Evolutionary conservation across 1,140 invertebrate species (phyloP).

Genomic region (Colletes latitarsis): DNA sequence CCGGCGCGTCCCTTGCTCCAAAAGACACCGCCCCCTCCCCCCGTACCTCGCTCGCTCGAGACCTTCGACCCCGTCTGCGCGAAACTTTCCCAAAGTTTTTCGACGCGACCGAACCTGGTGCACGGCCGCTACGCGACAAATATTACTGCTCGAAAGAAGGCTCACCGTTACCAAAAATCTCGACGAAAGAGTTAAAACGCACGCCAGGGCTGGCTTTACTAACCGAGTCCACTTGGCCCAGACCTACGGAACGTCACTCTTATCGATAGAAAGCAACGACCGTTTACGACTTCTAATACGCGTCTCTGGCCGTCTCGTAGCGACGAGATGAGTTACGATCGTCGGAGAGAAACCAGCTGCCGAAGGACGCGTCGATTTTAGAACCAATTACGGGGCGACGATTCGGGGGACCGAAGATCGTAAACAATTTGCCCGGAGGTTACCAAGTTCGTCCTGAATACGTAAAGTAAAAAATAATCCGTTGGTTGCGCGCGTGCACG

Average conservation of each 20-base stretch:
- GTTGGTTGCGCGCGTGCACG: background rate
- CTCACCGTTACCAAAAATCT: no score
- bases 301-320: background rate
- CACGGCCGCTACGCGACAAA: background rate
- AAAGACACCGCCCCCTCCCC: background rate
- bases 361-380: slow-evolving; percentile 25
- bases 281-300: no score
- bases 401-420: background rate
- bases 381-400: slow-evolving; percentile 23
- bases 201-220: no score
- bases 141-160: background rate
- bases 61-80: slow-evolving; percentile 2
- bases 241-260: no score
- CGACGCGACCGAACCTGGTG: background rate
- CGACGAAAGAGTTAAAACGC: no score
- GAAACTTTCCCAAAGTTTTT: slow-evolving; percentile 9
- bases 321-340: slow-evolving; percentile 33
- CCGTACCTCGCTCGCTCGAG: background rate
- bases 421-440: slow-evolving; percentile 11
- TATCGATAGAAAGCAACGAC: no score
- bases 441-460: slow-evolving; percentile 10
- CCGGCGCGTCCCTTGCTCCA: background rate
- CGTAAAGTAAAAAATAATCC: slow-evolving; percentile 23
- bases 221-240: no score
- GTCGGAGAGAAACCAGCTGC: slow-evolving; percentile 16